Evolutionary conservation across 2,888 invertebrate genomes (phyloP), one percentile per base, ranked within the genome.

Genomic region (Hypsopygia costalis): DNA sequence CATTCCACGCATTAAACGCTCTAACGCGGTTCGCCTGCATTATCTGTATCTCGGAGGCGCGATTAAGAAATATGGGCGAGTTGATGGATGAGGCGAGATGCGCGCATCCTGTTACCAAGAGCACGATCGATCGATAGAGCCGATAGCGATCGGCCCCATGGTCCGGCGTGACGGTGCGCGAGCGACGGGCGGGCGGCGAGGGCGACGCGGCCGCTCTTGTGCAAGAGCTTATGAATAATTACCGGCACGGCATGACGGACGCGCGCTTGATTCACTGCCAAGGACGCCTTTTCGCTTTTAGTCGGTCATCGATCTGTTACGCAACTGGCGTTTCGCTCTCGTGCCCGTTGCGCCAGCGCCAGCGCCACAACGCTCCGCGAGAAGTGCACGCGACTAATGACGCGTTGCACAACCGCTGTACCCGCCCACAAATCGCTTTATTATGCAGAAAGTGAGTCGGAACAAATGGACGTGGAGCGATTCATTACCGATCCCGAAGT

Each of bases 211-310:
- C 44, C 41, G 42, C 52, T 51, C 66, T 77, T 76, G 77, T 61
- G 78, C 68, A 73, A 76, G 59, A 60, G 58, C 55, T 66, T 67
- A 70, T 77, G 73, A 76, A 70, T 77, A 73, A 79, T 72, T 67
- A 65, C 65, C 59, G 61, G 55, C 61, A 52, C 53, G 64, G 51
- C 63, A 56, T 70, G 69, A 73, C 68, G 72, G 66, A 73, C 69
- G 68, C 52, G 53, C 60, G 63, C 62, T 64, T 62, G 66, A 63
- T 74, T 76, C 79, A 80, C 62, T 78, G 78, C 70, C 80, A 79
- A 80, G 78, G 80, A 78, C 79, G 78, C 62, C 63, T 64, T 76
- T 74, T 77, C 77, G 78, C 75, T 77, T 74, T 72, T 70, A 66
- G 69, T 57, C 69, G 75, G 69, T 70, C 73, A 62, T 60, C 69